Evolutionary conservation across 2,888 invertebrate genomes (phyloP).

Genomic region (Lamproptera curius): DNA sequence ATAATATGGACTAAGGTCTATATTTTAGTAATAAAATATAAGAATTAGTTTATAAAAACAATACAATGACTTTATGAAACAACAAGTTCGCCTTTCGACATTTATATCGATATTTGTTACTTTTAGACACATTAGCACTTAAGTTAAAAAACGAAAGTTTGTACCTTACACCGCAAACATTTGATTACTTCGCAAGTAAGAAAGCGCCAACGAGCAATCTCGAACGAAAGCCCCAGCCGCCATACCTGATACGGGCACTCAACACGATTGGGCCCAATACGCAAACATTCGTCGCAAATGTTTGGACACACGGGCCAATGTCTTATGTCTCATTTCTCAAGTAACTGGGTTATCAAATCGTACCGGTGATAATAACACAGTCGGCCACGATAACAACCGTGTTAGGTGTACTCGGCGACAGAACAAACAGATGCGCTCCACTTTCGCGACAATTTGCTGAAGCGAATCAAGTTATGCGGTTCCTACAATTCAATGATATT

Average conservation of each 20-base stretch:
- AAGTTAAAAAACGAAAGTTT: slow-evolving; percentile 15
- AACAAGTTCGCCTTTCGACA: too few relatives aligned
- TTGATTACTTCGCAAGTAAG: slow-evolving; percentile 16
- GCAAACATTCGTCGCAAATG: slow-evolving; percentile 33
- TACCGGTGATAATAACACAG: slow-evolving; percentile 25
- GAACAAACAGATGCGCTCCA: slow-evolving; percentile 19
- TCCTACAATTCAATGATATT: background rate
- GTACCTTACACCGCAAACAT: slow-evolving; percentile 23
- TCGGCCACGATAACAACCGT: slow-evolving; percentile 17
- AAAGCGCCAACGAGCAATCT: slow-evolving; percentile 16
- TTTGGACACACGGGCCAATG: slow-evolving; percentile 30
- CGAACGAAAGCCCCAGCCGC: slow-evolving; percentile 22
- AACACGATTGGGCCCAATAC: slow-evolving; percentile 34
- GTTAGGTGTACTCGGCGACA: slow-evolving; percentile 18
- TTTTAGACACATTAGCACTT: too few relatives aligned
- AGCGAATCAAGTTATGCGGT: slow-evolving; percentile 10
- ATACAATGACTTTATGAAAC: too few relatives aligned
- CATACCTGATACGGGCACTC: slow-evolving; percentile 41
- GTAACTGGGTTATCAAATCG: slow-evolving; percentile 32
- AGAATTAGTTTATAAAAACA: too few relatives aligned
- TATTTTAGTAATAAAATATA: too few relatives aligned
- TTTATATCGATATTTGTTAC: too few relatives aligned
- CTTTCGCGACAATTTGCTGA: slow-evolving; percentile 19
- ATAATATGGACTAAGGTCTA: too few relatives aligned
- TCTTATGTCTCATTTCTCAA: slow-evolving; percentile 22